phyloP scores from a whole-genome alignment of 35 echinoderm and acorn worm genomes.

The Lytechinus pictus region DNA sequence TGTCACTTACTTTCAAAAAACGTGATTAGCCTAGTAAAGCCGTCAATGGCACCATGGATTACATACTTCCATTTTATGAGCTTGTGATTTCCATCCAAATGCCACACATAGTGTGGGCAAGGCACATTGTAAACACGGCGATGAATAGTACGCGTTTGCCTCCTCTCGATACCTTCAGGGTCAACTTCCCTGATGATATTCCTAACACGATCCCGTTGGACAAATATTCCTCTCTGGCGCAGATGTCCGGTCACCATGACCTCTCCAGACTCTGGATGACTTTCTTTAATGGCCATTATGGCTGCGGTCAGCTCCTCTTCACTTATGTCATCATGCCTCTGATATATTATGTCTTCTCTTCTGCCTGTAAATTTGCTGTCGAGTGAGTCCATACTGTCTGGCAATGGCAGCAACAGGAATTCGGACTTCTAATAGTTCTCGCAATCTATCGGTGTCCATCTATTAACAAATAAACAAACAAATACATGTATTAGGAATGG shows the following conservation, averaged over 20 bases:
- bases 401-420: neutral
- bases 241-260: conserved; percentile 38
- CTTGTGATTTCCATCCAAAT: conserved; percentile 72
- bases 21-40: neutral
- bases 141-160: conserved; percentile 20
- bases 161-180: conserved; percentile 51
- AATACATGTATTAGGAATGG: no score
- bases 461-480: neutral
- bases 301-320: neutral
- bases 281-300: conserved; percentile 6
- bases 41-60: conserved; percentile 50
- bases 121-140: conserved; percentile 32
- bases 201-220: neutral
- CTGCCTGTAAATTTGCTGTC: neutral
- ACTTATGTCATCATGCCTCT: neutral
- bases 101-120: conserved; percentile 56
- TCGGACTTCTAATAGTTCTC: neutral
- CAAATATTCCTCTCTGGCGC: neutral
- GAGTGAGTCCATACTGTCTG: neutral
- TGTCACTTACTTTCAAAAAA: conserved; percentile 45
- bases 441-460: neutral
- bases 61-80: conserved; percentile 56
- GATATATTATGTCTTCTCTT: neutral
- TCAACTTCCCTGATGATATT: conserved; percentile 15
- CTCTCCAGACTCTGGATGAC: neutral